phyloP scores from a whole-genome alignment of 2,113 vertebrate species.

The Oreotragus oreotragus region DNA sequence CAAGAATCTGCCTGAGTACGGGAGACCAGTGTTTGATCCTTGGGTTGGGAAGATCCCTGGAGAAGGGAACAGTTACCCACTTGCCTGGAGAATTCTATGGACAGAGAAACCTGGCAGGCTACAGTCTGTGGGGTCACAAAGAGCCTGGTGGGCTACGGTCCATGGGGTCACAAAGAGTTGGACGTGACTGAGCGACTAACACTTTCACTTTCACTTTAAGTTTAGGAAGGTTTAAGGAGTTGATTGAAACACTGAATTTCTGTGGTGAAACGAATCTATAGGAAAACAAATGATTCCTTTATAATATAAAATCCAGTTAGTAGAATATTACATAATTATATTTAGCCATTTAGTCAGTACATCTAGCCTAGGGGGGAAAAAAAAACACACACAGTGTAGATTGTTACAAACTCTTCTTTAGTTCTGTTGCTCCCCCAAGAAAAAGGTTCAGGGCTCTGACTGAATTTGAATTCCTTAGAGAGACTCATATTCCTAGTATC shows the following conservation, averaged over 20 bases:
- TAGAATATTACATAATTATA: not conserved
- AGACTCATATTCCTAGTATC: not conserved
- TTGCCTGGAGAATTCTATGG: not conserved
- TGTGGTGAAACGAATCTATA: not conserved
- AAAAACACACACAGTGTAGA: not conserved
- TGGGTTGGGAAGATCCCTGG: not conserved
- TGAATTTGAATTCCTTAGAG: not conserved
- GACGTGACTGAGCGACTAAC: not conserved
- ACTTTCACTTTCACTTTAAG: not conserved
- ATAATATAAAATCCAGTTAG: not conserved
- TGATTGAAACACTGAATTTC: not conserved
- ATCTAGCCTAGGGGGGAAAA: not conserved
- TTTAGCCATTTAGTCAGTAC: not conserved
- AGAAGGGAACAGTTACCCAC: not conserved
- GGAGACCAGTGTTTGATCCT: not conserved
- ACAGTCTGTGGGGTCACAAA: not conserved
- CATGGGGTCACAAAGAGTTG: not conserved
- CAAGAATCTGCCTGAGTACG: not conserved
- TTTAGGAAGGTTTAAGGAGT: not conserved
- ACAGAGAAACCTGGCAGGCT: not conserved
- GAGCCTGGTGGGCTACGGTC: not conserved
- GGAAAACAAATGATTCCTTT: conserved; percentile 21
- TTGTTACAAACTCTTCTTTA: not conserved
- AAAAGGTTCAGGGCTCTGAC: not conserved
- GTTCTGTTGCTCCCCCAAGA: not conserved